Conservation (phyloP, 2,888 invertebrate genomes). For the Idaea straminata region DNA sequence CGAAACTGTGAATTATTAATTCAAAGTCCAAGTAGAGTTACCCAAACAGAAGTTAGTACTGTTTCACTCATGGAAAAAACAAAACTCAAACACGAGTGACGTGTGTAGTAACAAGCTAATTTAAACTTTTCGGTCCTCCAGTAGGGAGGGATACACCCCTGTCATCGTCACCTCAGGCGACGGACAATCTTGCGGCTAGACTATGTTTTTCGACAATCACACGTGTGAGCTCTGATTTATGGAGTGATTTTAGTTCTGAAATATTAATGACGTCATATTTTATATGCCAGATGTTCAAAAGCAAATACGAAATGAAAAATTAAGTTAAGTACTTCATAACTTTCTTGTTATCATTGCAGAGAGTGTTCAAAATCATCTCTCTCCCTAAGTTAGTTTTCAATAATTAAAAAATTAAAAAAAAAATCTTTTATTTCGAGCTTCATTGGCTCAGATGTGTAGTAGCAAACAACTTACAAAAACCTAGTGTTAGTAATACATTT, state of each 20-base stretch:
- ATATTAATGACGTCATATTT: background rate
- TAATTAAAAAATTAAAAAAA: too few species aligned
- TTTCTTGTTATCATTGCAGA: too few species aligned
- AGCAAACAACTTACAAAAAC: too few species aligned
- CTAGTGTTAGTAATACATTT: too few species aligned
- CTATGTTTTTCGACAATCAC: slow-evolving; percentile 57
- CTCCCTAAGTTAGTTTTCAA: too few species aligned
- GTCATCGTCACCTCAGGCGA: slow-evolving; percentile 70
- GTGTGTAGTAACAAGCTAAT: slow-evolving; percentile 79
- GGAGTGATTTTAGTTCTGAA: background rate
- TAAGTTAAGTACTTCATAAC: too few species aligned
- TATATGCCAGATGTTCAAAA: background rate
- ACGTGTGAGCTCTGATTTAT: slow-evolving; percentile 34
- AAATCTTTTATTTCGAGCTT: too few species aligned
- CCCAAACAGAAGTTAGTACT: slow-evolving; percentile 65
- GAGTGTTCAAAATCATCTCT: too few species aligned
- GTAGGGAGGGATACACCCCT: slow-evolving; percentile 48
- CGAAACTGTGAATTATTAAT: slow-evolving; percentile 65
- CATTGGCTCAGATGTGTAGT: too few species aligned
- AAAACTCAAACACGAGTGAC: slow-evolving; percentile 66
- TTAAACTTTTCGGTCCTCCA: slow-evolving; percentile 76
- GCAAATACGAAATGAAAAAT: background rate
- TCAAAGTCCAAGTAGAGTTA: slow-evolving; percentile 51
- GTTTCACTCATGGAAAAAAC: slow-evolving; percentile 70
- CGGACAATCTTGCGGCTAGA: slow-evolving; percentile 55